Conservation (phyloP, 1,140 invertebrate species). For the Leptopilina boulardi region DNA sequence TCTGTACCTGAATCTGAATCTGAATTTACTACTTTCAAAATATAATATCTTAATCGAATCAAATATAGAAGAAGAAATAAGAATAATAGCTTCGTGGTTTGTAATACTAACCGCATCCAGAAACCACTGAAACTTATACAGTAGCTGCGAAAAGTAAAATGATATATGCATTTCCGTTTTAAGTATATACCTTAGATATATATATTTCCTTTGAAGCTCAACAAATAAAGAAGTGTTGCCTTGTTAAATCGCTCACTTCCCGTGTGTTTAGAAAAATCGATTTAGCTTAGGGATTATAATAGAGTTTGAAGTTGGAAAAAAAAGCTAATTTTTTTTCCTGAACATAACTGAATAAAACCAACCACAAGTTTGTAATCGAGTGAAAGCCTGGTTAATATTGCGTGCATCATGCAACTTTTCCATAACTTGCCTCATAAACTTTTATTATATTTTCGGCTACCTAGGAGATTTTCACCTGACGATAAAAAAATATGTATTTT, state of each 20-base stretch:
- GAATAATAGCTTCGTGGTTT: not conserved
- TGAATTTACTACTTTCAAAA: no score
- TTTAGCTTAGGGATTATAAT: not conserved
- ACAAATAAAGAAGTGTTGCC: not conserved
- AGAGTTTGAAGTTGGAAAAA: not conserved
- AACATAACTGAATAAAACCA: not conserved
- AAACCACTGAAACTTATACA: not conserved
- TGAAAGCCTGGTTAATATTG: slow-evolving; percentile 4
- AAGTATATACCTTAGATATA: not conserved
- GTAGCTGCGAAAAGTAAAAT: not conserved
- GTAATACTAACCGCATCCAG: not conserved
- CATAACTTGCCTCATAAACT: slow-evolving; percentile 10
- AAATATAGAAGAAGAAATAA: not conserved
- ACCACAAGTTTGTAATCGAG: slow-evolving; percentile 16
- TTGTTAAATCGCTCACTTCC: not conserved
- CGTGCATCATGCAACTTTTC: slow-evolving; percentile 12
- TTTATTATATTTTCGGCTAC: slow-evolving; percentile 4
- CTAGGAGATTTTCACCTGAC: slow-evolving; percentile 1
- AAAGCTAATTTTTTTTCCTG: not conserved
- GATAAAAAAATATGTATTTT: no score
- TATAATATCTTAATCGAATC: no score
- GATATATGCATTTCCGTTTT: not conserved
- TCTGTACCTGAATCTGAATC: no score
- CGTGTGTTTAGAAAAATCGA: slow-evolving; percentile 1
- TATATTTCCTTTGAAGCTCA: not conserved